phyloP scores from a whole-genome alignment of 2,888 invertebrate genomes.

The Euproctis similis region DNA sequence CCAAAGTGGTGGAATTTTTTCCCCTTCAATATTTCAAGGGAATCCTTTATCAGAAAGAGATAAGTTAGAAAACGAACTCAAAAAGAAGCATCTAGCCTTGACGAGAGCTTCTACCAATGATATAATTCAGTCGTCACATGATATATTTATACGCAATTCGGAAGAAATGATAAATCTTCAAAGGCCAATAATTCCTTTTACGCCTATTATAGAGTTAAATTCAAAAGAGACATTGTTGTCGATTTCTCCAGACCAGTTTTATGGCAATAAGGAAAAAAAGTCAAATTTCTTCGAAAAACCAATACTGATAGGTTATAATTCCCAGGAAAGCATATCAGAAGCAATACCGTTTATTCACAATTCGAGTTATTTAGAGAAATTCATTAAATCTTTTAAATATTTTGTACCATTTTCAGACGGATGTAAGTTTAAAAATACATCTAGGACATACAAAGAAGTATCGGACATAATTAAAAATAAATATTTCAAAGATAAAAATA shows the following conservation, averaged over 20 bases:
- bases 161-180: slow-evolving; percentile 49
- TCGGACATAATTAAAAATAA: slow-evolving; percentile 40
- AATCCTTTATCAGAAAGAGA: slow-evolving; percentile 34
- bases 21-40: slow-evolving; percentile 51
- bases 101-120: slow-evolving; percentile 34
- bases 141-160: slow-evolving; percentile 40
- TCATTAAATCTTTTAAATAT: slow-evolving; percentile 47
- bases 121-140: slow-evolving; percentile 39
- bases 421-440: slow-evolving; percentile 42
- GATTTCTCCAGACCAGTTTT: slow-evolving; percentile 28
- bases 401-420: slow-evolving; percentile 56
- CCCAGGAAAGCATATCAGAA: slow-evolving; percentile 67
- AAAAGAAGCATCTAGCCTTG: slow-evolving; percentile 27
- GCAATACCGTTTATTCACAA: slow-evolving; percentile 56
- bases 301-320: slow-evolving; percentile 67
- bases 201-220: slow-evolving; percentile 42
- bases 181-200: slow-evolving; percentile 54
- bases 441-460: slow-evolving; percentile 36
- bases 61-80: slow-evolving; percentile 37
- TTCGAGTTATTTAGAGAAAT: slow-evolving; percentile 42
- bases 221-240: slow-evolving; percentile 39
- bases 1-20: slow-evolving; percentile 59
- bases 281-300: slow-evolving; percentile 32
- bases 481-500: slow-evolving; percentile 44
- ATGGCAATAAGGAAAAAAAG: slow-evolving; percentile 13